Evolutionary conservation across 1,140 invertebrate species (phyloP).

Genomic region (Drosophila watanabei): DNA sequence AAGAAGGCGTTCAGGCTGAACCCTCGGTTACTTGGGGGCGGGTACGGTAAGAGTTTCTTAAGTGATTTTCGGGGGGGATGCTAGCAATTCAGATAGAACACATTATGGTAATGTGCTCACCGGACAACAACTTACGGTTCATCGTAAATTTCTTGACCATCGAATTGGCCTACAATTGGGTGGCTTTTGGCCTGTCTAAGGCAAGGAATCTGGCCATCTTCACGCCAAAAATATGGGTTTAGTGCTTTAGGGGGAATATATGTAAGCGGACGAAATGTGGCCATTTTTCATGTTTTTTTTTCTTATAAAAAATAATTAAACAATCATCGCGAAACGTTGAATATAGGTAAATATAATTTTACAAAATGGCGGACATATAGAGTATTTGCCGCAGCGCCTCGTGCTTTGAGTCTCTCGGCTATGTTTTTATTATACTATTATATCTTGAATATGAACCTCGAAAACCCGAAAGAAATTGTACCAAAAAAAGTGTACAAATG

Average conservation of each 20-base stretch:
- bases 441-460: no score
- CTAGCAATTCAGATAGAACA: slow-evolving; percentile 56
- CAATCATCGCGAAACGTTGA: no score
- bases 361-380: no score
- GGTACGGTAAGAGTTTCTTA: slow-evolving; percentile 37
- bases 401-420: no score
- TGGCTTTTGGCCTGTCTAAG: neutral
- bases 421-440: no score
- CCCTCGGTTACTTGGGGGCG: slow-evolving; percentile 15
- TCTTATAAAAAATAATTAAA: no score
- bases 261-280: no score
- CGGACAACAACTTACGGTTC: slow-evolving; percentile 51
- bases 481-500: no score
- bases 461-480: no score
- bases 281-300: no score
- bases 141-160: slow-evolving; percentile 47
- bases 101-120: slow-evolving; percentile 77
- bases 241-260: neutral
- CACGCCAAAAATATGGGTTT: slow-evolving; percentile 51
- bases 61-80: slow-evolving; percentile 59
- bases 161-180: slow-evolving; percentile 43
- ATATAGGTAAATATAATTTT: no score
- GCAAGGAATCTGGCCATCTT: slow-evolving; percentile 35
- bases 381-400: no score
- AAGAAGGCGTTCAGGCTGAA: neutral